A percentile compares a stretch with the other conserved stretches of the same genome.
These are phyloP conservation scores for Etia nguti DNA, from an alignment of 2,113 vertebrate species.

Conservation along the genomic window DNA sequence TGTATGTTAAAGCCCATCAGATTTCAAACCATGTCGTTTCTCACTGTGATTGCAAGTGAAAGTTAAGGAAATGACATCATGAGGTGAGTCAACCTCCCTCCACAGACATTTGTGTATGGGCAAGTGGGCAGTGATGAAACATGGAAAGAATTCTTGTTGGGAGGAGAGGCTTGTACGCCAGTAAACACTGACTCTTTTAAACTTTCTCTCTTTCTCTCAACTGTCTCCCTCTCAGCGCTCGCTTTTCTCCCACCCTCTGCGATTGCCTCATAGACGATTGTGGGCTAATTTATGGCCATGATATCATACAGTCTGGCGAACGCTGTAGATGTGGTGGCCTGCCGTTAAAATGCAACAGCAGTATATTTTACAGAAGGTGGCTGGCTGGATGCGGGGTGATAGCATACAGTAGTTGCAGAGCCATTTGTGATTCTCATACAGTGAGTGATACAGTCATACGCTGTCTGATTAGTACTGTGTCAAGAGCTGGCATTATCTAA, in stretches of 20 bases:
- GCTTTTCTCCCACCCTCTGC: conserved; percentile 2
- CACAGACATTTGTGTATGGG: conserved; percentile 36
- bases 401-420: conserved; percentile 16
- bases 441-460: neutral
- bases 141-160: conserved; percentile 70
- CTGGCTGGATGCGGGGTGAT: conserved; percentile 34
- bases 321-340: conserved; percentile 22
- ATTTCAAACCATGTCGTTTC: conserved; percentile 19
- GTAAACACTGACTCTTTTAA: conserved; percentile 58
- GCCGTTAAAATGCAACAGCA: conserved; percentile 42
- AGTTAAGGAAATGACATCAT: conserved; percentile 66
- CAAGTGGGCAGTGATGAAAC: conserved; percentile 66
- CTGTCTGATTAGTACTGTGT: neutral
- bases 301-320: conserved; percentile 54
- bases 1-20: neutral
- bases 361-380: conserved; percentile 41
- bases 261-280: conserved; percentile 41
- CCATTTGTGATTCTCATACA: conserved; percentile 1
- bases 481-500: neutral
- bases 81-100: conserved; percentile 49
- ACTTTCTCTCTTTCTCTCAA: conserved; percentile 10
- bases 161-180: conserved; percentile 59
- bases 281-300: conserved; percentile 51
- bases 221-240: neutral
- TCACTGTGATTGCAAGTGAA: conserved; percentile 49